These are phyloP conservation scores for Urocitellus parryii DNA, from an alignment of 2,113 vertebrate genomes.

Conservation along the genomic window DNA sequence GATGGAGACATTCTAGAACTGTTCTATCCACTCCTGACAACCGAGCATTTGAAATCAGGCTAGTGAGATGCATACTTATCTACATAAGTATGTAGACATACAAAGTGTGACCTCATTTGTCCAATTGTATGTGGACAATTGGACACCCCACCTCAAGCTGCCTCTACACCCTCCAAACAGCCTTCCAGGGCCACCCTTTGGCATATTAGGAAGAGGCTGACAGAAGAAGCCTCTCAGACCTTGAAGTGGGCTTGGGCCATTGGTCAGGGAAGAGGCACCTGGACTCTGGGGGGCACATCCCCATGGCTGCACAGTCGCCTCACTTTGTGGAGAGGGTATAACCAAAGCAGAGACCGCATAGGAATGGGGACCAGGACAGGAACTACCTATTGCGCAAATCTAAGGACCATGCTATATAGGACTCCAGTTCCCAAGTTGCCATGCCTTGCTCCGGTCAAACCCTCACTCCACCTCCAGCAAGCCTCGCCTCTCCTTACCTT, in stretches of 20 bases:
- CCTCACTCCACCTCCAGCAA: background rate
- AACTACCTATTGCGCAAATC: background rate
- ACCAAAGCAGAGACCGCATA: background rate
- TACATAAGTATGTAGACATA: too few relatives aligned
- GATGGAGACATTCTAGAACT: background rate
- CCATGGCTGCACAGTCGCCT: background rate
- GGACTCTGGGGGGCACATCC: background rate
- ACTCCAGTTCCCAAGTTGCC: background rate
- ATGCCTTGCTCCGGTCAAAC: background rate
- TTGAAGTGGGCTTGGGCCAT: background rate
- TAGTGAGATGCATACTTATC: background rate
- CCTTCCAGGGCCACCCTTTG: background rate
- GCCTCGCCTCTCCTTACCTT: background rate
- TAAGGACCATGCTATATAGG: background rate
- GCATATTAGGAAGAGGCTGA: background rate
- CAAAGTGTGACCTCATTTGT: too few relatives aligned
- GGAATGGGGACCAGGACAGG: background rate
- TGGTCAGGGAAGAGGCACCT: background rate
- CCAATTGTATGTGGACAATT: background rate
- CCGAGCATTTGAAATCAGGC: background rate
- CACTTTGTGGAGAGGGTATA: background rate
- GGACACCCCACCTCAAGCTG: background rate
- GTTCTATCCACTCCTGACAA: rapidly evolving
- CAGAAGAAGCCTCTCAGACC: background rate
- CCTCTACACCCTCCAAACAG: background rate